Evolutionary conservation across 1,140 invertebrate genomes (phyloP).

Genomic region (Panonychus citri): DNA sequence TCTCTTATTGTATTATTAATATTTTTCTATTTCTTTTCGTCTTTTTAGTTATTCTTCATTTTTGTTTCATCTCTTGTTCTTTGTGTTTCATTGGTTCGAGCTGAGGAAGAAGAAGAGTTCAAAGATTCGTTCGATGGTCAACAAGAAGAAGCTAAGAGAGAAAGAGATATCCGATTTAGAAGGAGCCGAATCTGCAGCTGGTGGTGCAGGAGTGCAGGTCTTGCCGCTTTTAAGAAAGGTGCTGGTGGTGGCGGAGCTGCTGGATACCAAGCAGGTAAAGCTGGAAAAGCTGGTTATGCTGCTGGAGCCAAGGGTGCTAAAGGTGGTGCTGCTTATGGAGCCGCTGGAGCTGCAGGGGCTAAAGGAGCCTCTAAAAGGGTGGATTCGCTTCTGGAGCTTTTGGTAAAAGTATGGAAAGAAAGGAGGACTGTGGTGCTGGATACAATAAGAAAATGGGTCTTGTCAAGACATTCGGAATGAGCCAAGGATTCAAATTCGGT

Average conservation of each 20-base stretch:
- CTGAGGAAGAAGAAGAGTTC: too few species aligned
- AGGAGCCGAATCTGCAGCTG: slow-evolving; percentile 2
- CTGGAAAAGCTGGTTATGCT: background rate
- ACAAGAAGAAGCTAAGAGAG: too few species aligned
- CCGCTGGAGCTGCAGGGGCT: background rate
- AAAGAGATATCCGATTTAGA: slow-evolving; percentile 1
- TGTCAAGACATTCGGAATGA: background rate
- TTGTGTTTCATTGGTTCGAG: too few species aligned
- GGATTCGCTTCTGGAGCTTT: slow-evolving; percentile 3
- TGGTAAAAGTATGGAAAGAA: background rate
- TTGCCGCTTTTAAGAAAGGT: background rate
- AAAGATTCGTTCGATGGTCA: too few species aligned
- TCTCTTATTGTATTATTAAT: too few species aligned
- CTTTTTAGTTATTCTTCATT: too few species aligned
- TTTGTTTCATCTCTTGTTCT: too few species aligned
- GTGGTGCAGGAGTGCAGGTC: slow-evolving; percentile 1
- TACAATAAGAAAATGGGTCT: background rate
- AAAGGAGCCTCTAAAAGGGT: background rate
- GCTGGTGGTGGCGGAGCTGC: background rate
- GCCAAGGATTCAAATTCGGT: slow-evolving; percentile 7
- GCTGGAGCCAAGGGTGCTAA: background rate
- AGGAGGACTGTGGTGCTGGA: slow-evolving; percentile 4
- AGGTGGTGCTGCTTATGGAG: slow-evolving; percentile 2
- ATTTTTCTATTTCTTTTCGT: too few species aligned
- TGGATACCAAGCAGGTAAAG: background rate